These are phyloP conservation scores for Epinotia demarniana DNA, from an alignment of 2,888 invertebrate genomes.

Conservation along the genomic window DNA sequence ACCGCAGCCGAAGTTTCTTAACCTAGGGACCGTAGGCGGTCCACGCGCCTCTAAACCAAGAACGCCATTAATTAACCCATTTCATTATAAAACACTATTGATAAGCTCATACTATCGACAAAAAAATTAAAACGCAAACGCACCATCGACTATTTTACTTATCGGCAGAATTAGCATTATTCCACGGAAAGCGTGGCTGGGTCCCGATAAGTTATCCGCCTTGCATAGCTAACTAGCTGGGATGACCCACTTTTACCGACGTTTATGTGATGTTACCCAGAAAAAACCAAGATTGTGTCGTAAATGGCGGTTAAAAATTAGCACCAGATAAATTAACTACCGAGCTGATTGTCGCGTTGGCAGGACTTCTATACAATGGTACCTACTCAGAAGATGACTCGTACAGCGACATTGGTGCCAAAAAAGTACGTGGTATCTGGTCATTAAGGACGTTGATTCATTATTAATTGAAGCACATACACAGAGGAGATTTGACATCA, in stretches of 20 bases:
- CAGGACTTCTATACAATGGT: slow-evolving; percentile 4
- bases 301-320: slow-evolving; percentile 3
- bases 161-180: slow-evolving; percentile 35
- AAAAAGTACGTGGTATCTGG: not conserved
- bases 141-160: slow-evolving; percentile 8
- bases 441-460: slow-evolving; percentile 6
- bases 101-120: slow-evolving; percentile 15
- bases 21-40: not conserved
- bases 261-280: slow-evolving; percentile 20
- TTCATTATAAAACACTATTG: slow-evolving; percentile 16
- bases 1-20: not conserved
- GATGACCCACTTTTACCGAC: slow-evolving; percentile 22
- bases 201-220: slow-evolving; percentile 27
- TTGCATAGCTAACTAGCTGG: slow-evolving; percentile 7
- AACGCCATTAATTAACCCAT: slow-evolving; percentile 12
- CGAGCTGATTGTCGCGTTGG: slow-evolving; percentile 6
- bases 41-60: not conserved
- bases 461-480: slow-evolving; percentile 1
- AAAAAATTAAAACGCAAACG: not conserved
- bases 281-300: slow-evolving; percentile 11
- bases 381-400: not conserved
- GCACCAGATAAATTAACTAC: not conserved
- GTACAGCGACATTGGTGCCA: slow-evolving; percentile 10
- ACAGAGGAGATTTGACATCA: not conserved
- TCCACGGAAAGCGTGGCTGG: slow-evolving; percentile 23